Evolutionary conservation across 2,888 invertebrate species (phyloP), one percentile per base, ranked within the genome.

Genomic region (Galerucella nymphaeae): DNA sequence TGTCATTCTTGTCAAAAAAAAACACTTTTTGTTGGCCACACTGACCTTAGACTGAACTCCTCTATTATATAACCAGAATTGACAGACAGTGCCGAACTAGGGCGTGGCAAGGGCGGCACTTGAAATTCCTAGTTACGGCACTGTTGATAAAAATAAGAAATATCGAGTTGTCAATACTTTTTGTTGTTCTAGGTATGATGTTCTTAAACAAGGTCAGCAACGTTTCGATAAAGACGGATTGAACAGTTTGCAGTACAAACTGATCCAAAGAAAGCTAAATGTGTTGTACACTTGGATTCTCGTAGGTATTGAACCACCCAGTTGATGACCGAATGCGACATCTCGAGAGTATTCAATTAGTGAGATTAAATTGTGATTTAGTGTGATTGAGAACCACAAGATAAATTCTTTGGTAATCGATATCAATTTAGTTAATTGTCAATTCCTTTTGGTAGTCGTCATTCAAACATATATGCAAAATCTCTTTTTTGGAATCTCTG

Each of bases 181-280:
- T 66, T 76, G n/a, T 23, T 67, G 53, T 89, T 88, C 9, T 88
- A 96, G 97, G 83, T 95, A 94, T 83, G 94, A 96, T 84, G 91
- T 94, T 78, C 88, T 98, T 66, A 93, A 93, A 75, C 93, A 93
- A 79, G 96, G 96, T 16, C 93, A 93, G 78, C 93, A 93, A 84
- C 91, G 94, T 80, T 96, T 93, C 86, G 91, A 92, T 77, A 92
- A 92, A 77, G 97, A 98, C 84, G 98, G 98, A 9, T 88, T 97
- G 66, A 95, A 93, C 82, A 96, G 93, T 80, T 90, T 97, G 63
- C 91, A 93, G 79, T 97, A 97, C 87, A 91, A 92, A 80, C 83
- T 94, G 69, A 88, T 92, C 71, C 90, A 91, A 78, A 89, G 92
- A 63, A 90, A 91, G 76, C 90, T 91, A 74, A 90, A 91, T 77